phyloP scores from a whole-genome alignment of 2,113 vertebrate species.

The Caranx melampygus region DNA sequence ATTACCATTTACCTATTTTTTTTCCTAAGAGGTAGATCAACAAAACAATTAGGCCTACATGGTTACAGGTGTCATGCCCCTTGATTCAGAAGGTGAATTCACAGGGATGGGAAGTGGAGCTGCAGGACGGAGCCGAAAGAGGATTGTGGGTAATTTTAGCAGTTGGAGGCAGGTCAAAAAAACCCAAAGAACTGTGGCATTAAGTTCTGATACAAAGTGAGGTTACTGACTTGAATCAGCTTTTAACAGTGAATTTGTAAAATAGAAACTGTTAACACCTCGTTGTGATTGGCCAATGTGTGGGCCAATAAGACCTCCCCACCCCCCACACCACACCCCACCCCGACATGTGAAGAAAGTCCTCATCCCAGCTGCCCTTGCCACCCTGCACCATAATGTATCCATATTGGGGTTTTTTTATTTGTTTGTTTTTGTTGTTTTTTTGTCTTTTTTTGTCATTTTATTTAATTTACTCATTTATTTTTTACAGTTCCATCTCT shows the following conservation, averaged over 20 bases:
- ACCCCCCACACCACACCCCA: no score
- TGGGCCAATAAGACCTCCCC: conserved; percentile 23
- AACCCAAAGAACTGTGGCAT: not conserved
- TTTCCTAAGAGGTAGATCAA: conserved; percentile 97
- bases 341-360: not conserved
- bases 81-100: conserved; percentile 72
- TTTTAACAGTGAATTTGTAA: conserved; percentile 9
- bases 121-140: conserved; percentile 33
- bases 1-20: conserved; percentile 83
- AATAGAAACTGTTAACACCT: conserved; percentile 1
- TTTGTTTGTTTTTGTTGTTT: conserved; percentile 25
- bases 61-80: conserved; percentile 78
- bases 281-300: not conserved
- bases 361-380: conserved; percentile 18
- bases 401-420: conserved; percentile 44
- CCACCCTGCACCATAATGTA: conserved; percentile 50
- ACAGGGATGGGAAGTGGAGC: conserved; percentile 35
- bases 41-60: conserved; percentile 82
- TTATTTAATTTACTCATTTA: conserved; percentile 37
- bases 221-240: not conserved
- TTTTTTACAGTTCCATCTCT: conserved; percentile 70
- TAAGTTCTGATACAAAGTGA: conserved; percentile 1
- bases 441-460: conserved; percentile 24
- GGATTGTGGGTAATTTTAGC: conserved; percentile 46
- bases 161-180: not conserved